Evolutionary conservation across 2,888 invertebrate species (phyloP).

Genomic region (Clitarchus hookeri): DNA sequence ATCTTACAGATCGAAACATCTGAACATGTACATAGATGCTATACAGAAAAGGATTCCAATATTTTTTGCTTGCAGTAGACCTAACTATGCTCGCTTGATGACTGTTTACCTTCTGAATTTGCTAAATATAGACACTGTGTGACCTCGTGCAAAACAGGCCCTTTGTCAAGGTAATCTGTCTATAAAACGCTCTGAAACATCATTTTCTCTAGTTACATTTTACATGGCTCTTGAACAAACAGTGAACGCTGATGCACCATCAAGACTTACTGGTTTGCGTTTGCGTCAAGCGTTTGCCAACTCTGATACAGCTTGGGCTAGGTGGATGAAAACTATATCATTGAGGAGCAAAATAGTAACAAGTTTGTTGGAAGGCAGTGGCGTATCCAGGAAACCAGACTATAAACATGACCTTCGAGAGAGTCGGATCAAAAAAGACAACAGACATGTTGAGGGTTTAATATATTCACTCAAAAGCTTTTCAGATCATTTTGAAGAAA

Average conservation of each 20-base stretch:
- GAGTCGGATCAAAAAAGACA: background rate
- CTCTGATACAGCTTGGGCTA: background rate
- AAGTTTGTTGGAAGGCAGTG: conserved; percentile 20
- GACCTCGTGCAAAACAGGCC: background rate
- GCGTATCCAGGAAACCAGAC: conserved; percentile 6
- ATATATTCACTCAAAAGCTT: background rate
- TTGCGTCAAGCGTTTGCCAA: conserved; percentile 22
- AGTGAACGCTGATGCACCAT: conserved; percentile 19
- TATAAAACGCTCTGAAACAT: background rate
- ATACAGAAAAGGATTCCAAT: background rate
- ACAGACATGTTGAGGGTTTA: background rate
- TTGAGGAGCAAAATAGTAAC: conserved; percentile 22
- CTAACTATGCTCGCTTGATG: conserved; percentile 16
- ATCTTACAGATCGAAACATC: conserved; percentile 9
- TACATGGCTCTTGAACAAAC: conserved; percentile 22
- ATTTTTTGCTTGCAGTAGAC: conserved; percentile 11
- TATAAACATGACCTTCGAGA: background rate
- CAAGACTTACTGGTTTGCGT: conserved; percentile 19
- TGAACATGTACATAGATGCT: background rate
- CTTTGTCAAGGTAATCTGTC: conserved; percentile 18
- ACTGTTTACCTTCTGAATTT: conserved; percentile 3
- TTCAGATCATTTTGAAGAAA: conserved; percentile 19
- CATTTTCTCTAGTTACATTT: background rate
- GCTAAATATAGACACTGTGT: conserved; percentile 10
- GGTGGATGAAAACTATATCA: conserved; percentile 26